phyloP scores from a whole-genome alignment of 2,888 invertebrate genomes.

The Fabriciana adippe region DNA sequence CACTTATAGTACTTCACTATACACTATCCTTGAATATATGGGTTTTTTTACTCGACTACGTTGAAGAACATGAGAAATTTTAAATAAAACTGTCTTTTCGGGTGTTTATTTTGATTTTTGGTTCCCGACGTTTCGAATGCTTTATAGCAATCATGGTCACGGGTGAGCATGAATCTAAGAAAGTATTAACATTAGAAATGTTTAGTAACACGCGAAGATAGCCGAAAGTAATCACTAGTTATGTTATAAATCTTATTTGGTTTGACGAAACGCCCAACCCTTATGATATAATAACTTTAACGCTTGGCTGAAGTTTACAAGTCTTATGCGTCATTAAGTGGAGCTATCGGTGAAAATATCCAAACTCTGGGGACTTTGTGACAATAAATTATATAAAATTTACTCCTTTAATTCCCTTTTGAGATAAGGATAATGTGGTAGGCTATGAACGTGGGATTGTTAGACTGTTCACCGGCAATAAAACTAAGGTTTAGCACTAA shows the following conservation, averaged over 20 bases:
- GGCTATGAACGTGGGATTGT: background rate
- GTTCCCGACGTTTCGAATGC: too few relatives aligned
- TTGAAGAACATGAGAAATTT: too few relatives aligned
- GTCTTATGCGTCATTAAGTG: conserved; percentile 68
- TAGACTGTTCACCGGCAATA: too few relatives aligned
- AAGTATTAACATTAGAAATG: background rate
- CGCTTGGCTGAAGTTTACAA: conserved; percentile 64
- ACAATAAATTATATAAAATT: conserved; percentile 38
- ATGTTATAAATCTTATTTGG: background rate
- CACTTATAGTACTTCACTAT: too few relatives aligned
- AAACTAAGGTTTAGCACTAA: too few relatives aligned
- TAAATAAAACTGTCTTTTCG: too few relatives aligned
- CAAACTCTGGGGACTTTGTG: conserved; percentile 32
- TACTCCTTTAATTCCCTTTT: conserved; percentile 30
- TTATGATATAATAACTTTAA: conserved; percentile 38
- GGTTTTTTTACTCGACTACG: too few relatives aligned
- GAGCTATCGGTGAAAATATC: conserved; percentile 50
- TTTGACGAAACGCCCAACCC: conserved; percentile 19
- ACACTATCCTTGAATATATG: too few relatives aligned
- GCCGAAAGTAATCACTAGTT: background rate
- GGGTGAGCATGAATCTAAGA: too few relatives aligned
- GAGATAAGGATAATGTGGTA: conserved; percentile 12
- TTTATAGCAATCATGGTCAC: too few relatives aligned
- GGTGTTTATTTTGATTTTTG: too few relatives aligned
- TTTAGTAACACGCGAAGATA: too few relatives aligned